Evolutionary conservation across 2,797 vertebrate species (phyloP).

Genomic region (Melanotaenia pygmaea): DNA sequence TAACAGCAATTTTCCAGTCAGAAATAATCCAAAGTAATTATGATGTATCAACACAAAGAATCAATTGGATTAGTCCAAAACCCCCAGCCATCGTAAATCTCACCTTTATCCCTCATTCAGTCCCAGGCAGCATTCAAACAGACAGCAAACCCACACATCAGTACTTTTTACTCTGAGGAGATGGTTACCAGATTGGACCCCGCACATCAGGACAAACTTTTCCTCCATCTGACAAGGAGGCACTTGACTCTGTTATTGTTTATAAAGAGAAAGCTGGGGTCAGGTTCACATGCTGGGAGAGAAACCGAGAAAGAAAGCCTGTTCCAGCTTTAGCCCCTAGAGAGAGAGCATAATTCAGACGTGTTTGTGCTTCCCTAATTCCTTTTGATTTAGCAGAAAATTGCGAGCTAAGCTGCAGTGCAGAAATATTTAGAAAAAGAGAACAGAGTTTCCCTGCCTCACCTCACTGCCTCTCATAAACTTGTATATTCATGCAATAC

Average conservation of each 20-base stretch:
- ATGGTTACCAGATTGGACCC: slow-evolving; percentile 59
- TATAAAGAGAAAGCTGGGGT: slow-evolving; percentile 73
- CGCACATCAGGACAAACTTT: slow-evolving; percentile 66
- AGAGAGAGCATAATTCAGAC: slow-evolving; percentile 69
- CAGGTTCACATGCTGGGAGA: slow-evolving; percentile 67
- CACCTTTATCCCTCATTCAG: slow-evolving; percentile 56
- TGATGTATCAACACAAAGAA: slow-evolving; percentile 61
- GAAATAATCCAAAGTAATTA: slow-evolving; percentile 64
- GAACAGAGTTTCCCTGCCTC: slow-evolving; percentile 53
- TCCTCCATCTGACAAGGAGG: slow-evolving; percentile 63
- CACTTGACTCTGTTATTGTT: slow-evolving; percentile 76
- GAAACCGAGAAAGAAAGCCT: slow-evolving; percentile 48
- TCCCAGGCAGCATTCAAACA: slow-evolving; percentile 29
- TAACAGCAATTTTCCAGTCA: slow-evolving; percentile 31
- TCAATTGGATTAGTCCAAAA: slow-evolving; percentile 62
- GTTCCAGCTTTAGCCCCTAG: slow-evolving; percentile 54
- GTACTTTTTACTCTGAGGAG: slow-evolving; percentile 65
- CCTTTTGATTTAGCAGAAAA: slow-evolving; percentile 79
- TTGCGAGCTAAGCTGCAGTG: slow-evolving; percentile 58
- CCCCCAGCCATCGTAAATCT: slow-evolving; percentile 54
- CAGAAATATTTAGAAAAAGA: slow-evolving; percentile 48
- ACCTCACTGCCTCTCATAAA: slow-evolving; percentile 47
- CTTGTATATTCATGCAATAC: slow-evolving; percentile 15
- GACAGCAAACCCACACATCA: slow-evolving; percentile 11
- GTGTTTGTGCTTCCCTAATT: slow-evolving; percentile 75